Percentiles rank a stretch among this genome's conserved stretches.
Evolutionary conservation across 2,113 vertebrate species (phyloP).

Genomic region (Trematocara stigmaticum): DNA sequence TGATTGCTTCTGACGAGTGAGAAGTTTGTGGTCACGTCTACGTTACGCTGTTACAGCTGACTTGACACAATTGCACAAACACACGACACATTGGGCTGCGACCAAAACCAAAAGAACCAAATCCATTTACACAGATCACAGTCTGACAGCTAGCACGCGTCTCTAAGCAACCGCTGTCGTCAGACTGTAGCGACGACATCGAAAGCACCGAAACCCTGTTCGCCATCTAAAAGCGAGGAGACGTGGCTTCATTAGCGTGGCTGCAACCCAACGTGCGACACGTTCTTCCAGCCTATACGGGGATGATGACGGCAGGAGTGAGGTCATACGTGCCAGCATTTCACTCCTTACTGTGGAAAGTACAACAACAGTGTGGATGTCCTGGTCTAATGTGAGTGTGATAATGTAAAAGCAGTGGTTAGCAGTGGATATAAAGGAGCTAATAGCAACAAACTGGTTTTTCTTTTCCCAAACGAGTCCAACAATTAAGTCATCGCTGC

Average conservation of each 20-base stretch:
- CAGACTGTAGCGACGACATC: not conserved
- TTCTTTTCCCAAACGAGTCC: not conserved
- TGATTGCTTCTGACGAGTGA: not conserved
- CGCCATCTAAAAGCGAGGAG: not conserved
- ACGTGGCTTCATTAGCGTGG: not conserved
- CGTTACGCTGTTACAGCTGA: not conserved
- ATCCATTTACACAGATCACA: not conserved
- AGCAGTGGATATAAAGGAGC: not conserved
- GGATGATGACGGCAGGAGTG: not conserved
- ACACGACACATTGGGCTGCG: not conserved
- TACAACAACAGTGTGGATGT: not conserved
- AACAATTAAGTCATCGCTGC: constrained; percentile 4
- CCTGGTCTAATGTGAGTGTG: not conserved
- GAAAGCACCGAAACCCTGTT: accelerated
- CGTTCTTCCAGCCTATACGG: not conserved
- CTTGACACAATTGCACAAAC: constrained; percentile 2
- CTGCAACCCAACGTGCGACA: accelerated
- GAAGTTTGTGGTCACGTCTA: not conserved
- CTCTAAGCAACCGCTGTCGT: not conserved
- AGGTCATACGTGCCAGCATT: not conserved
- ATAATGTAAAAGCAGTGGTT: not conserved
- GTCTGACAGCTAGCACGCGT: not conserved
- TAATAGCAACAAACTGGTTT: not conserved
- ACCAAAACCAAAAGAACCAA: not conserved
- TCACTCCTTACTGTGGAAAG: not conserved